Conservation (phyloP, 2,888 invertebrate genomes). For the Harpagoxenus sublaevis region DNA sequence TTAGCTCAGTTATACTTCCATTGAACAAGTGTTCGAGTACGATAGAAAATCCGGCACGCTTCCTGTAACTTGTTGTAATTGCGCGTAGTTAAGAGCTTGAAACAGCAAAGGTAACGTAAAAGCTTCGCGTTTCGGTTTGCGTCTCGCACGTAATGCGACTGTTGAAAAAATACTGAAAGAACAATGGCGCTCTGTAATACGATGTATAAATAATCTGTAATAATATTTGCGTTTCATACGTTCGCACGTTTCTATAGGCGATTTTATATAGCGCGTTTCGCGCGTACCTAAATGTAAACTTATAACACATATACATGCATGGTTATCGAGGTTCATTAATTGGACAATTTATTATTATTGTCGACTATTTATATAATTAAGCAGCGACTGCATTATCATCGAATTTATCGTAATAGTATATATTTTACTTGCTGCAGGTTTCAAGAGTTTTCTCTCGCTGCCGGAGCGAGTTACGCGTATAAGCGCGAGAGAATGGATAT, state of each 20-base stretch:
- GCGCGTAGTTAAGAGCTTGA: slow-evolving; percentile 37
- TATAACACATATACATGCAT: not conserved
- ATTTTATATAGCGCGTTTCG: not conserved
- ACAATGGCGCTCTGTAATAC: not conserved
- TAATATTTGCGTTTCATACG: not conserved
- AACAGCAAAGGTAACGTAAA: slow-evolving; percentile 37
- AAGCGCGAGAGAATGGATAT: slow-evolving; percentile 35
- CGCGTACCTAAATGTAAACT: not conserved
- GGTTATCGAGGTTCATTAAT: slow-evolving; percentile 41
- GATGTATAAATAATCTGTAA: not conserved
- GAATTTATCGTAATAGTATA: slow-evolving; percentile 18
- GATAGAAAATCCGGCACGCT: slow-evolving; percentile 63
- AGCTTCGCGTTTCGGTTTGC: slow-evolving; percentile 1
- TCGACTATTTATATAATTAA: slow-evolving; percentile 36
- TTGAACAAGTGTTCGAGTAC: slow-evolving; percentile 44
- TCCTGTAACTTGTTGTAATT: slow-evolving; percentile 62
- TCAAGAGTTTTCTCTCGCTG: slow-evolving; percentile 1
- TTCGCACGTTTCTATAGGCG: not conserved
- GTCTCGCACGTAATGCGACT: not conserved
- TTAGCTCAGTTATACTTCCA: slow-evolving; percentile 64
- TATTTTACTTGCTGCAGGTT: slow-evolving; percentile 18
- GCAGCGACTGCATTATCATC: slow-evolving; percentile 20
- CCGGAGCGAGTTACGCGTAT: not conserved
- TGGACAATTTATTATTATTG: slow-evolving; percentile 29
- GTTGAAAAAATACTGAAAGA: not conserved